phyloP scores from a whole-genome alignment of 2,113 vertebrate species.

The Baryphthengus martii region DNA sequence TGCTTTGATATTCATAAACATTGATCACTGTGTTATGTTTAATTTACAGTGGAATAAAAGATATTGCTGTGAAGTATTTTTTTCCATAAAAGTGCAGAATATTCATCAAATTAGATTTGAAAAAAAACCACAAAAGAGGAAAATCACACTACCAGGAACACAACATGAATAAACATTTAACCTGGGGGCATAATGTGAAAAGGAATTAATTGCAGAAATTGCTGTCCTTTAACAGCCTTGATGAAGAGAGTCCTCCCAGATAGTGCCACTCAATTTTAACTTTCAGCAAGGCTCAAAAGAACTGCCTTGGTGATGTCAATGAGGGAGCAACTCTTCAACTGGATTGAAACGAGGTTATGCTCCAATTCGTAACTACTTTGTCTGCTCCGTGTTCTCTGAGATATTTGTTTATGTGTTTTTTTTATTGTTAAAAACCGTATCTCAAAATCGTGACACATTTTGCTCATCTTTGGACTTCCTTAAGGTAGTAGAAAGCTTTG shows the following conservation, averaged over 20 bases:
- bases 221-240: not conserved
- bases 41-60: not conserved
- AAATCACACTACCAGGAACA: not conserved
- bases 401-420: not conserved
- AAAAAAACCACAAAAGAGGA: not conserved
- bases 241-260: not conserved
- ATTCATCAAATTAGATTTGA: not conserved
- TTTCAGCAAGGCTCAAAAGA: not conserved
- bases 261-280: not conserved
- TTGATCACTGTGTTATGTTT: not conserved
- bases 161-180: not conserved
- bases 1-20: not conserved
- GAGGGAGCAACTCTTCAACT: not conserved
- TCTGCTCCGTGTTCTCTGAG: not conserved
- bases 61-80: not conserved
- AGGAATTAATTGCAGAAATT: not conserved
- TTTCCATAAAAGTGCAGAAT: not conserved
- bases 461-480: not conserved
- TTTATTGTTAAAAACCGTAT: not conserved
- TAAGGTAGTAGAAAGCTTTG: not conserved
- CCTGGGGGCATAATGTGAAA: not conserved
- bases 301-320: not conserved
- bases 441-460: not conserved
- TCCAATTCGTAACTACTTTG: not conserved
- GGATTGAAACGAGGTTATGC: accelerated